A percentile compares a stretch with the other conserved stretches of the same genome.
Evolutionary conservation across 2,113 vertebrate genomes (phyloP).

Genomic region (Polypterus bichir): DNA sequence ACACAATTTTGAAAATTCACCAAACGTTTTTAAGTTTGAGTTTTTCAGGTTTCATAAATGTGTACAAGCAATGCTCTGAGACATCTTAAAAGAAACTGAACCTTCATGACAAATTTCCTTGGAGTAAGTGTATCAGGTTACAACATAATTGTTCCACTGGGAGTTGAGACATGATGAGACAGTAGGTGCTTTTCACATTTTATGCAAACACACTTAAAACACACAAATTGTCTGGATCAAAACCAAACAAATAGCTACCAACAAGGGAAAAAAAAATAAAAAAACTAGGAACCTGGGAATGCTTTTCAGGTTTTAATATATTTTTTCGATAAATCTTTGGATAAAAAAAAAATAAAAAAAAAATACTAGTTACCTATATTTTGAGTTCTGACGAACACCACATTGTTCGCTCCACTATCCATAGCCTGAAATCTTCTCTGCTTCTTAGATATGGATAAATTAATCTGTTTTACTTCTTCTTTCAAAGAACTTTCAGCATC

Average conservation of each 20-base stretch:
- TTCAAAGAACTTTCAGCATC: constrained; percentile 71
- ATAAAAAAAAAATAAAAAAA: background rate
- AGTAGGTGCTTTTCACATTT: no score
- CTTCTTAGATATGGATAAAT: constrained; percentile 45
- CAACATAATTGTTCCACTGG: no score
- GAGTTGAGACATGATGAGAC: no score
- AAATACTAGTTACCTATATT: constrained; percentile 55
- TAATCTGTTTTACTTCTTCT: constrained; percentile 78
- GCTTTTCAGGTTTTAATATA: background rate
- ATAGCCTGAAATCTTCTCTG: constrained; percentile 73
- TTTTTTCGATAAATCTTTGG: background rate
- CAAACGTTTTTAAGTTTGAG: no score
- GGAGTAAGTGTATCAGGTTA: background rate
- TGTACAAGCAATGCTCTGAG: no score
- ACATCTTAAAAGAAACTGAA: no score
- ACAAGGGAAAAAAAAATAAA: background rate
- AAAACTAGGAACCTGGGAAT: background rate
- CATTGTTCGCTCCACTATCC: constrained; percentile 85
- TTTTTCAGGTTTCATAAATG: no score
- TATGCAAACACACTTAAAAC: no score
- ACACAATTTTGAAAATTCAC: no score
- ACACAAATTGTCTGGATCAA: background rate
- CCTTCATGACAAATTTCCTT: background rate
- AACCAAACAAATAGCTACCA: background rate
- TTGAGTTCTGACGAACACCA: constrained; percentile 80